Percentiles rank a stretch among this genome's conserved stretches.
Evolutionary conservation across 1,140 invertebrate species (phyloP).

Genomic region (Pollicipes pollicipes): DNA sequence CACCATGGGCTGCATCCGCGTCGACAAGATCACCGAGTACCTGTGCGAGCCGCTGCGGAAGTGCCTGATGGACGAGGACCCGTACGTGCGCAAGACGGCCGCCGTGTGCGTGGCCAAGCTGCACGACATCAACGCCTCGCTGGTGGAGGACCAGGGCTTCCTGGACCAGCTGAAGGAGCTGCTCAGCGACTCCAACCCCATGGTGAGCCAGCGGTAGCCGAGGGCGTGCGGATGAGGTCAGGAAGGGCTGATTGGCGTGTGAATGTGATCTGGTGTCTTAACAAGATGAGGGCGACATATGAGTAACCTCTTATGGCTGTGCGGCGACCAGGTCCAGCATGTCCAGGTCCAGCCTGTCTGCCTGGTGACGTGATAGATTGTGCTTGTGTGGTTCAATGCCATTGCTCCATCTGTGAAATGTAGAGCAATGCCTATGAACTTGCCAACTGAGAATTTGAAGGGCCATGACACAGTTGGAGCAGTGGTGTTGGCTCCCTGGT

Average conservation of each 20-base stretch:
- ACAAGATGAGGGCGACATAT: slow-evolving; percentile 4
- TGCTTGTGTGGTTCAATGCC: too few relatives aligned
- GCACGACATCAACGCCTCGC: slow-evolving; percentile 92
- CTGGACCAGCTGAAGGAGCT: slow-evolving; percentile 92
- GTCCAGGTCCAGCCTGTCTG: too few relatives aligned
- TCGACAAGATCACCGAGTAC: slow-evolving; percentile 99
- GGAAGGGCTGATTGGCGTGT: too few relatives aligned
- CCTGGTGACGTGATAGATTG: too few relatives aligned
- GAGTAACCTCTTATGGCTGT: too few relatives aligned
- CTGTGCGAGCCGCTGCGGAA: slow-evolving; percentile 95
- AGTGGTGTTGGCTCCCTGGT: too few relatives aligned
- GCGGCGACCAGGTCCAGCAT: too few relatives aligned
- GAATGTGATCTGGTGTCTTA: background rate
- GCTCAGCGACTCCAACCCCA: slow-evolving; percentile 98
- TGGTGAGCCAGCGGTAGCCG: slow-evolving; percentile 42
- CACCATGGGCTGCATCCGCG: slow-evolving; percentile 99
- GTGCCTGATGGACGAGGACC: slow-evolving; percentile 97
- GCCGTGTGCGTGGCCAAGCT: slow-evolving; percentile 98
- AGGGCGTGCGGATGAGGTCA: too few relatives aligned
- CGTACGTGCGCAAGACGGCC: slow-evolving; percentile 97
- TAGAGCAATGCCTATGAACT: too few relatives aligned
- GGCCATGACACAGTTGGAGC: too few relatives aligned
- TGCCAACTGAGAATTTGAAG: too few relatives aligned
- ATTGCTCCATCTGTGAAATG: too few relatives aligned
- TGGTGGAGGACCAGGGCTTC: slow-evolving; percentile 97